Evolutionary conservation across 1,140 invertebrate genomes (phyloP).

Genomic region (Rhagoletis zephyria): DNA sequence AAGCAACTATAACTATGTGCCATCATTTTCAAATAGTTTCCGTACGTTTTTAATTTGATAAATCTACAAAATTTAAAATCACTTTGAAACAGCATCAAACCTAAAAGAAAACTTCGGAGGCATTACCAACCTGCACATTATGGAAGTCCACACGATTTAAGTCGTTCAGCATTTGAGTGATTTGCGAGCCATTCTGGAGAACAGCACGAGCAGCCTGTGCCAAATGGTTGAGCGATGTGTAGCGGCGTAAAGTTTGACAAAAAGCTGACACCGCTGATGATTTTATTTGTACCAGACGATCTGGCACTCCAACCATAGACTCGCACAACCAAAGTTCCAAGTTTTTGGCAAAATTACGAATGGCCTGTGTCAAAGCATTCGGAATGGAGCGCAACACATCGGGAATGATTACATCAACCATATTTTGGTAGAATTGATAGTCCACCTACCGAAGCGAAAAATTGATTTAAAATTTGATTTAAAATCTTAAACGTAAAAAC

Average conservation of each 20-base stretch:
- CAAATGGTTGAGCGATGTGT: constrained; percentile 98
- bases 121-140: constrained; percentile 86
- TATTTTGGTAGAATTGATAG: constrained; percentile 94
- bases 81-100: background rate
- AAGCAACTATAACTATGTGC: no score
- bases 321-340: constrained; percentile 89
- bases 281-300: constrained; percentile 88
- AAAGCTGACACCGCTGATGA: constrained; percentile 90
- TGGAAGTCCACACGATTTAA: constrained; percentile 97
- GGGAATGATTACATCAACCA: constrained; percentile 95
- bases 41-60: background rate
- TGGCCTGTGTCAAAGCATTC: constrained; percentile 92
- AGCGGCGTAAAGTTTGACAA: constrained; percentile 93
- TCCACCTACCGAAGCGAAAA: constrained; percentile 78
- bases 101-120: background rate
- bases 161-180: constrained; percentile 97
- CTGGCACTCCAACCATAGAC: constrained; percentile 89
- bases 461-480: constrained; percentile 8
- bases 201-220: constrained; percentile 94
- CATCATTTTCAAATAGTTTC: background rate
- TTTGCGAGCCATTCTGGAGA: constrained; percentile 94
- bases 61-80: background rate
- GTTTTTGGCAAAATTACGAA: constrained; percentile 93
- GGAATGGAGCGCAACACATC: constrained; percentile 96
- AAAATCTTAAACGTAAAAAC: background rate